These are phyloP conservation scores for Alloscopus bannaensis DNA, from an alignment of 2,888 invertebrate genomes.

Conservation along the genomic window DNA sequence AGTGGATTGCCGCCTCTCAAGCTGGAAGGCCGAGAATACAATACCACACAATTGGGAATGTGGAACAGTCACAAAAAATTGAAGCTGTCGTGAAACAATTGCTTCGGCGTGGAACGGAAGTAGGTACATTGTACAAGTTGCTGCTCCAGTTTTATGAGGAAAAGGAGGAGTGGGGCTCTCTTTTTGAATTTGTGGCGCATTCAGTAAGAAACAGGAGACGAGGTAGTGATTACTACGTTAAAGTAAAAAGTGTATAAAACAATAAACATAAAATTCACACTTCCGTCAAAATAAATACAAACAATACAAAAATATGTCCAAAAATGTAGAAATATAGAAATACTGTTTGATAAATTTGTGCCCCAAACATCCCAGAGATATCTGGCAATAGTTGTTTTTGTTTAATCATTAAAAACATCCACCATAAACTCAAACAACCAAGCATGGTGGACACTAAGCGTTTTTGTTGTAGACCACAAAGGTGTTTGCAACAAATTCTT, in stretches of 20 bases:
- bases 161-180: not conserved
- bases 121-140: not conserved
- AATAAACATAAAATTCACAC: not conserved
- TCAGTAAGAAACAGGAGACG: not conserved
- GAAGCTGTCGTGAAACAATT: not conserved
- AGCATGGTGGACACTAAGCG: no score
- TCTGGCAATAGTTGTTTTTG: no score
- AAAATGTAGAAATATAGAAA: not conserved
- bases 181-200: not conserved
- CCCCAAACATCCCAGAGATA: no score
- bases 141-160: not conserved
- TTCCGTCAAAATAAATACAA: not conserved
- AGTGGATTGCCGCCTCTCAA: constrained; percentile 77
- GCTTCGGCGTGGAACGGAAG: not conserved
- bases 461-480: no score
- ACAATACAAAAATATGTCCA: not conserved
- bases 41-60: constrained; percentile 14
- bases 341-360: no score
- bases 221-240: not conserved
- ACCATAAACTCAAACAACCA: no score
- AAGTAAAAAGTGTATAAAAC: not conserved
- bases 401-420: no score
- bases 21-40: constrained; percentile 74
- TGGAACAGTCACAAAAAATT: not conserved
- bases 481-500: no score